These are phyloP conservation scores for Leptosomus discolor DNA, from an alignment of 2,113 vertebrate genomes.

Conservation along the genomic window DNA sequence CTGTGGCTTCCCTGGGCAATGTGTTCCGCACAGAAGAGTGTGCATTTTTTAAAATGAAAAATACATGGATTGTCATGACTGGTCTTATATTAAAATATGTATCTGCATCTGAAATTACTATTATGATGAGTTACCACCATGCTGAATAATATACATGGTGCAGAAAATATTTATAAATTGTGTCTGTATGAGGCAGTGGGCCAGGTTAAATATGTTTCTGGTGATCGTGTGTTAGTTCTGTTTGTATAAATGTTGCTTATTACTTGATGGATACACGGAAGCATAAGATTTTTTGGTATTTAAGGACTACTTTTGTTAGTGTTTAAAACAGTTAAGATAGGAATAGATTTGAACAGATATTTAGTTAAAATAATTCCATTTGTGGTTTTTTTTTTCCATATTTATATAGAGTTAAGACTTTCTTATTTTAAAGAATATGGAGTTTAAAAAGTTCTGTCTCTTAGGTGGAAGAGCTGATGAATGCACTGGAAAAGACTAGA, in stretches of 20 bases:
- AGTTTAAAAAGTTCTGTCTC: not conserved
- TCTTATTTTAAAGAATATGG: not conserved
- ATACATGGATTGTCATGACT: not conserved
- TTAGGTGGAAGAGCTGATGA: constrained; percentile 94
- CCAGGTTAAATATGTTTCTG: constrained; percentile 26
- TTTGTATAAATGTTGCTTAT: constrained; percentile 14
- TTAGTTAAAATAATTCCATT: not conserved
- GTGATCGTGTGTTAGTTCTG: not conserved
- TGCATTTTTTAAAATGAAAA: not conserved
- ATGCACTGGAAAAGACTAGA: constrained; percentile 89
- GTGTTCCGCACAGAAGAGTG: not conserved
- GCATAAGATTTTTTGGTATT: not conserved
- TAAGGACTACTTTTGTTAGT: not conserved
- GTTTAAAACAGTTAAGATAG: not conserved
- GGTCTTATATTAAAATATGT: not conserved
- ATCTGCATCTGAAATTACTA: not conserved
- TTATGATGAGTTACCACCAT: not conserved
- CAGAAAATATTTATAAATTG: constrained; percentile 52
- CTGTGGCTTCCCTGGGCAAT: not conserved
- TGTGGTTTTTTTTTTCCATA: not conserved
- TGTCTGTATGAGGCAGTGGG: not conserved
- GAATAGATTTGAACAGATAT: not conserved
- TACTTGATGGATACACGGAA: not conserved
- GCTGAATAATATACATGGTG: constrained; percentile 18
- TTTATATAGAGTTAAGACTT: not conserved